Evolutionary conservation across 2,888 invertebrate genomes (phyloP).

Genomic region (Ornithoptera alexandrae): DNA sequence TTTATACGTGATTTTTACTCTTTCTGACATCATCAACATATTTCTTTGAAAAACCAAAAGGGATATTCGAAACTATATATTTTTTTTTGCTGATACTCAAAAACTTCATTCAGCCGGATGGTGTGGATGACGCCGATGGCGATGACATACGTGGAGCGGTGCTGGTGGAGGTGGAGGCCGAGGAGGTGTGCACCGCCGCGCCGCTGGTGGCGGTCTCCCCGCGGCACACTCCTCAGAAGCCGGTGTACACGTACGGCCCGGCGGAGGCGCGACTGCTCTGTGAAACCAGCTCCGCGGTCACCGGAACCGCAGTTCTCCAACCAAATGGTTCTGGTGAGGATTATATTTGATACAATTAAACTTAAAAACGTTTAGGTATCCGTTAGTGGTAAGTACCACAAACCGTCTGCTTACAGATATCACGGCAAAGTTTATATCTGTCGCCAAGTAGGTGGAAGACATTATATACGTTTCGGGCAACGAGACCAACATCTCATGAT

Average conservation of each 20-base stretch:
- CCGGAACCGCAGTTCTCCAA: constrained; percentile 69
- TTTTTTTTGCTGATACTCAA: too few species aligned
- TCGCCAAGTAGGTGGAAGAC: too few species aligned
- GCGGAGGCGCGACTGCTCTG: constrained; percentile 78
- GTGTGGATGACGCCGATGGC: constrained; percentile 60
- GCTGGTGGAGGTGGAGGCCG: constrained; percentile 89
- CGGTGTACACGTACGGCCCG: constrained; percentile 85
- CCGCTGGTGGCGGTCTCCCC: constrained; percentile 83
- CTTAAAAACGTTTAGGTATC: too few species aligned
- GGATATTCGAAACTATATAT: too few species aligned
- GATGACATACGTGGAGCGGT: constrained; percentile 84
- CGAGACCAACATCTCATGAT: too few species aligned
- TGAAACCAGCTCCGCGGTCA: constrained; percentile 68
- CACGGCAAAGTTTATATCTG: too few species aligned
- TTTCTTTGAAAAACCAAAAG: too few species aligned
- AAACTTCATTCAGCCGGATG: constrained; percentile 47
- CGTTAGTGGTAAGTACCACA: too few species aligned
- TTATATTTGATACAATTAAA: background rate
- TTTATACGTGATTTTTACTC: too few species aligned
- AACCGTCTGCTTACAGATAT: too few species aligned
- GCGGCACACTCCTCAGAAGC: constrained; percentile 83
- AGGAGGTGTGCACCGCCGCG: constrained; percentile 88
- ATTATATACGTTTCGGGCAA: too few species aligned
- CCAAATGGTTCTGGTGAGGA: constrained; percentile 60
- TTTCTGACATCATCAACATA: too few species aligned